Evolutionary conservation across 1,140 invertebrate genomes (phyloP).

Genomic region (Papilio polytes): DNA sequence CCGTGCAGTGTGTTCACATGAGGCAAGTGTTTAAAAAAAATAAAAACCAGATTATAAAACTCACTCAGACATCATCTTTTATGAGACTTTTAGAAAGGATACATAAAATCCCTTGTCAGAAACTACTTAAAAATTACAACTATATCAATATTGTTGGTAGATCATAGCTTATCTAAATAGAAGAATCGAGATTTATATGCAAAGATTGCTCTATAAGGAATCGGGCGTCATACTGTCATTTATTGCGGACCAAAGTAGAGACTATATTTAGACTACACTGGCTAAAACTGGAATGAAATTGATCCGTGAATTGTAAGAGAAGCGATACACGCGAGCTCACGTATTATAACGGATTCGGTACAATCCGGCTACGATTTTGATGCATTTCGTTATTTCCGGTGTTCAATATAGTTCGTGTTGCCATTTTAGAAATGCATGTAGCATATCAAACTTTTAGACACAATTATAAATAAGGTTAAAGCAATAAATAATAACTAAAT

Average conservation of each 20-base stretch:
- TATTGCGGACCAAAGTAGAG: background rate
- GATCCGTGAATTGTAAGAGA: background rate
- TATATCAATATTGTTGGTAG: background rate
- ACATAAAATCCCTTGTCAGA: too few relatives aligned
- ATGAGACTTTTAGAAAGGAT: background rate
- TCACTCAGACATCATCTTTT: background rate
- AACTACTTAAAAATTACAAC: too few relatives aligned
- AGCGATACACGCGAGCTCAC: background rate
- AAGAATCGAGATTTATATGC: background rate
- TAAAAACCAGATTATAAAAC: background rate
- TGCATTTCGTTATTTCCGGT: conserved; percentile 4
- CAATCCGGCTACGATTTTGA: conserved; percentile 3
- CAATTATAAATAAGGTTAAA: background rate
- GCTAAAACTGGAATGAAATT: background rate
- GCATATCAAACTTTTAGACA: background rate
- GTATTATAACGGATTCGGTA: background rate
- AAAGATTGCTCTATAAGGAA: background rate
- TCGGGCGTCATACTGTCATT: background rate
- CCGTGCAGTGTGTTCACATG: background rate
- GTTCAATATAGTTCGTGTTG: background rate
- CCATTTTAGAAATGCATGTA: background rate
- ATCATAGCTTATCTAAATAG: background rate
- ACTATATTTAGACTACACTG: background rate
- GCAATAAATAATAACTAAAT: too few relatives aligned
- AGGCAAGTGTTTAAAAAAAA: background rate